These are phyloP conservation scores for Sisyra terminalis DNA, from an alignment of 2,888 invertebrate genomes.

Conservation along the genomic window DNA sequence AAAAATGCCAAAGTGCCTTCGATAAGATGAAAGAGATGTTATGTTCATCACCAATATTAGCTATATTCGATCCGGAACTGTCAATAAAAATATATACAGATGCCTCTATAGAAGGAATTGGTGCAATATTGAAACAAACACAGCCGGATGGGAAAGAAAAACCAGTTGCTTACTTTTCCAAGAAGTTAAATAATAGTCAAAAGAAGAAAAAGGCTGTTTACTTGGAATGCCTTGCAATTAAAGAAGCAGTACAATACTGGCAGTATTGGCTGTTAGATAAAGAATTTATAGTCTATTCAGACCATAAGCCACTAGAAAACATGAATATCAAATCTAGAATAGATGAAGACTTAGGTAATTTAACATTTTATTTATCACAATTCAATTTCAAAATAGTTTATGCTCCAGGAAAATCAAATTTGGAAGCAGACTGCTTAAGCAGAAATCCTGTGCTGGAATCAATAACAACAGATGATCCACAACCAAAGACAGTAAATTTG, in stretches of 20 bases:
- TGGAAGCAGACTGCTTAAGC: constrained; percentile 11
- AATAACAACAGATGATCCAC: constrained; percentile 5
- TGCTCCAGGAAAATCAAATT: constrained; percentile 5
- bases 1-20: not conserved
- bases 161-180: constrained; percentile 13
- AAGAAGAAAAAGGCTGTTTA: constrained; percentile 14
- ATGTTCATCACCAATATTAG: not conserved
- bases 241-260: constrained; percentile 10
- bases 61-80: not conserved
- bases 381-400: constrained; percentile 4
- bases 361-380: not conserved
- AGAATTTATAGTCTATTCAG: constrained; percentile 13
- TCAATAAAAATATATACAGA: not conserved
- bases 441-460: constrained; percentile 12
- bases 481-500: constrained; percentile 7
- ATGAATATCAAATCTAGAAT: constrained; percentile 7
- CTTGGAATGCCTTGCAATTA: constrained; percentile 15
- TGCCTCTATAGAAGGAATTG: not conserved
- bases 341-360: not conserved
- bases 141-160: constrained; percentile 8
- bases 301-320: constrained; percentile 14
- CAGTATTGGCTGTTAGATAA: constrained; percentile 14
- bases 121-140: constrained; percentile 14
- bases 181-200: constrained; percentile 15
- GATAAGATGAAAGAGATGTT: not conserved